Evolutionary conservation across 2,797 vertebrate genomes (phyloP), one percentile per base, ranked within the genome.

Genomic region (Loris lydekkerianus): DNA sequence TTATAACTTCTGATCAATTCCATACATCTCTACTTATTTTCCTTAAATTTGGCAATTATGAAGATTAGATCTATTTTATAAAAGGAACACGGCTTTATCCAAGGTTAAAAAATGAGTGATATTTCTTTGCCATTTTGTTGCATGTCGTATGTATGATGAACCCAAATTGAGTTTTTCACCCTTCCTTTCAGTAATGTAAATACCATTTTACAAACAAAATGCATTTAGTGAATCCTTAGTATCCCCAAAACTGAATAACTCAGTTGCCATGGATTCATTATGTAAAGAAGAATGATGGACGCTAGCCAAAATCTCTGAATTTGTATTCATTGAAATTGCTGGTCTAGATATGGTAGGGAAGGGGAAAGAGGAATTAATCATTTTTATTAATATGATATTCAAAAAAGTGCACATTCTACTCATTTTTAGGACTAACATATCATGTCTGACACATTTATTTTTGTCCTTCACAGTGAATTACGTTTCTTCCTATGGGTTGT

Each of bases 341-440:
- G 2, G 70, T 88, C 43, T 70, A 96, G 89, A 93, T 93, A 91
- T 60, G 69, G 46, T 88, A 17, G 75, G 7, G 17, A 95, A 89
- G 20, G 1, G 49, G 63, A 91, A 78, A 92, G 20, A 96, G 20
- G 21, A 81, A 96, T 97, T 97, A 96, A 97, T 97, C 97, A 97
- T 96, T 96, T 98, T 96, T 98, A 97, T 97, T 97, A 97, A 98
- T 96, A 95, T 86, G 65, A 58, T 96, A 95, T 97, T 97, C 87
- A 93, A 94, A 96, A 96, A 86, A 67, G 61, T 96, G 63, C 21
- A 94, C 40, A 53, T 86, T 4, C 0, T 88, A 25, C 61, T 97
- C 91, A 89, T 70, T 72, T 96, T 98, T 93, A 72, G 11, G 58
- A 63, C 93, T 92, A 97, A 95, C 72, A 96, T 97, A 63, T 83